Evolutionary conservation across 2,888 invertebrate genomes (phyloP), one percentile per base, ranked within the genome.

Genomic region (Dromius quadrimaculatus): DNA sequence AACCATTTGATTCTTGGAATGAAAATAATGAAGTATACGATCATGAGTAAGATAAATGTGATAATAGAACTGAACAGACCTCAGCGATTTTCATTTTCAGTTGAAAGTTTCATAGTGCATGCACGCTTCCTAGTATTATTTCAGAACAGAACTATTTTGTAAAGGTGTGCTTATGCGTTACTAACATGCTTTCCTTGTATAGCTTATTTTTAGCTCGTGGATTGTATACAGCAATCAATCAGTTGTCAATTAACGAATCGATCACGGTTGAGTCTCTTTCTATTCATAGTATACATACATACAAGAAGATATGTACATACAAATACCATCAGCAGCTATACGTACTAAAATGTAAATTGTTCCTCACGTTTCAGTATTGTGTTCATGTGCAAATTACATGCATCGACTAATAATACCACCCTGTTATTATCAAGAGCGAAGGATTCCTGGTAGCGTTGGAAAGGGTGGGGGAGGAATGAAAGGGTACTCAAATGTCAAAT

Each of bases 291-390:
- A n/a, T 15, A 4, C 41, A 41, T 41, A 41, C 50, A 6, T 54
- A 28, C 28, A 28, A 28, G 28, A 28, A 6, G 4, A 6, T 3
- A 28, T 54, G 13, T 50, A 23, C 28, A 54, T 61, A 38, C 61
- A 20, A 23, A 9, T 43, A 28, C 62, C 43, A 20, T 43, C 62
- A 62, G 62, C 43, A 28, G n/a, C n/a, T n/a, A 62, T 19, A 43
- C 43, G 36, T 23, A 62, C 62, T 62, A 62, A 62, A 62, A 62
- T 62, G 62, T 43, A 62, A 62, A 62, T 62, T 62, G 43, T 62
- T 43, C 62, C 62, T 62, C 62, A 41, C 62, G 43, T 62, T 62
- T 43, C 62, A 43, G 43, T 15, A 62, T 62, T 62, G 61, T 62
- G 62, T 43, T 62, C 62, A 62, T 62, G 62, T 62, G 62, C 62